These are phyloP conservation scores for Sebastes ruberrimus DNA, from an alignment of 2,797 vertebrate species.

Conservation along the genomic window DNA sequence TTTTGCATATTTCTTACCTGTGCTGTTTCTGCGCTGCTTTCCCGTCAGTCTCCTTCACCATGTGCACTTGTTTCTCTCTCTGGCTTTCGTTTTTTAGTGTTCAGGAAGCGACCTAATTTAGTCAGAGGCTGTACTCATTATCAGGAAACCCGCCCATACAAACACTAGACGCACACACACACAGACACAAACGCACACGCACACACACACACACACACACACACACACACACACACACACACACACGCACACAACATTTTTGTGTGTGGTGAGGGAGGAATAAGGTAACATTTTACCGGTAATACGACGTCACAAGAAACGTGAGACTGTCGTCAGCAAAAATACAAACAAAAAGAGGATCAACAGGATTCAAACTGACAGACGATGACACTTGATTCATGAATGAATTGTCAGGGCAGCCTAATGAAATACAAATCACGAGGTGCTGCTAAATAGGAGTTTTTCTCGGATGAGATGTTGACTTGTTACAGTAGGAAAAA, in stretches of 20 bases:
- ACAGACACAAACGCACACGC: neutral
- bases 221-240: neutral
- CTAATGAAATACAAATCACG: too few relatives aligned
- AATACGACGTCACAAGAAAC: neutral
- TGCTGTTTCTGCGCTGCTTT: slow-evolving; percentile 1
- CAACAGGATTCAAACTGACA: too few relatives aligned
- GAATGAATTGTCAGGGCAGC: too few relatives aligned
- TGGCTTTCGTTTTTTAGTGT: slow-evolving; percentile 56
- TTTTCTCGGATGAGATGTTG: too few relatives aligned
- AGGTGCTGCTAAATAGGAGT: too few relatives aligned
- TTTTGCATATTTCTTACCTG: slow-evolving; percentile 18
- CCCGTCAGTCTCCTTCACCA: slow-evolving; percentile 24
- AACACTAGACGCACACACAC: neutral
- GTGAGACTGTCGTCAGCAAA: neutral
- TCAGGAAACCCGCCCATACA: slow-evolving; percentile 2
- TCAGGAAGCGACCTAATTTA: slow-evolving; percentile 44
- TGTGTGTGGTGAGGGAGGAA: neutral
- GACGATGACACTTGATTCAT: too few relatives aligned
- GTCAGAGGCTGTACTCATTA: neutral
- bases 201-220: neutral
- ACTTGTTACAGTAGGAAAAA: too few relatives aligned
- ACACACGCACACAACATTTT: neutral
- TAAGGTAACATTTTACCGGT: neutral
- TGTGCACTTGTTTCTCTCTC: slow-evolving; percentile 41
- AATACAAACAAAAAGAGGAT: neutral